Conservation (phyloP, 2,888 invertebrate genomes). For the Drosophila eohydei region DNA sequence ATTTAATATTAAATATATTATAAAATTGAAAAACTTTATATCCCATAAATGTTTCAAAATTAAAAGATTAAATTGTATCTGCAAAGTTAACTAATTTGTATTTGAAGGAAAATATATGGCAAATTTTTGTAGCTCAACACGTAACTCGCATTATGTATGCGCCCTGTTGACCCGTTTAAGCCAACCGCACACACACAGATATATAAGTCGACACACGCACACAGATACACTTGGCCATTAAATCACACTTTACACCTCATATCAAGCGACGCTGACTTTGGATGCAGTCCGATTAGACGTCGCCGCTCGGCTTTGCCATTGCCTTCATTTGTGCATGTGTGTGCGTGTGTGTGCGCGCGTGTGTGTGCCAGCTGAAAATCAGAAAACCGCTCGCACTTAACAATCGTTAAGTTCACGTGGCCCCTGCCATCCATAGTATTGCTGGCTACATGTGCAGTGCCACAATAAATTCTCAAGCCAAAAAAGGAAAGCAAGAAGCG, state of each 20-base stretch:
- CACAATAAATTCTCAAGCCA: constrained; percentile 63
- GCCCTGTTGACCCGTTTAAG: constrained; percentile 51
- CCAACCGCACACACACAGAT: constrained; percentile 18
- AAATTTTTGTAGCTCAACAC: constrained; percentile 15
- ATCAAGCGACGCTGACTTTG: constrained; percentile 44
- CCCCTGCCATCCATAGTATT: constrained; percentile 45
- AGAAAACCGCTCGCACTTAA: constrained; percentile 65
- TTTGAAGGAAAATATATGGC: constrained; percentile 6
- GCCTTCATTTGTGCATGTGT: neutral
- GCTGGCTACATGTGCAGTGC: constrained; percentile 37
- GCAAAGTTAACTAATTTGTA: constrained; percentile 1
- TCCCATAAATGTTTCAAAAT: neutral
- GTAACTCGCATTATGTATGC: constrained; percentile 49
- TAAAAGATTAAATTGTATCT: neutral
- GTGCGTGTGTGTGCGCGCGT: neutral
- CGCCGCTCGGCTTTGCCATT: constrained; percentile 2
- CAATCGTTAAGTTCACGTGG: constrained; percentile 66
- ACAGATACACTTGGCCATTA: constrained; percentile 29
- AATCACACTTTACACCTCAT: constrained; percentile 69
- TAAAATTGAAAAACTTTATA: neutral
- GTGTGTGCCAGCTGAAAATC: constrained; percentile 52
- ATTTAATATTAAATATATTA: neutral
- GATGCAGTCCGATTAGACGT: constrained; percentile 28
- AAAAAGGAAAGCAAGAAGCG: constrained; percentile 8
- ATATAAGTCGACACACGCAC: neutral